Evolutionary conservation across 2,113 vertebrate species (phyloP).

Genomic region (Chamaea fasciata): DNA sequence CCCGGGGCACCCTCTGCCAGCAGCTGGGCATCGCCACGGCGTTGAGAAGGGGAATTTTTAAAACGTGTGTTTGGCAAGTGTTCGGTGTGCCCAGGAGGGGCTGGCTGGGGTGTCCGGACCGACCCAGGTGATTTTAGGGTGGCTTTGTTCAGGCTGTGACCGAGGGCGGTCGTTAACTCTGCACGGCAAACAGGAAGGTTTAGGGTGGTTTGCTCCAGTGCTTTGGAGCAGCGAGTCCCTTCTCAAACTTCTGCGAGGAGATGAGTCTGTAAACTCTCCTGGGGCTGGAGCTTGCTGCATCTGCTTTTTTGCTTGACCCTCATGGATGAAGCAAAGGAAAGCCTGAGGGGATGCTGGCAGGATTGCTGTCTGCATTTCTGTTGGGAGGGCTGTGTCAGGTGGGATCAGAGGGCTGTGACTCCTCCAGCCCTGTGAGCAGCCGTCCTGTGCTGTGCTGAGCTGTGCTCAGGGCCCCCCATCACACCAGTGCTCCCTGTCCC

Average conservation of each 20-base stretch:
- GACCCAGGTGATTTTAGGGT: background rate
- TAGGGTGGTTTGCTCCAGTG: background rate
- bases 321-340: background rate
- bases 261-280: background rate
- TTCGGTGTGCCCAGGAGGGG: fast-evolving
- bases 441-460: background rate
- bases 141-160: background rate
- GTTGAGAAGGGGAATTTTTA: fast-evolving
- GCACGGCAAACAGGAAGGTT: fast-evolving
- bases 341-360: background rate
- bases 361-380: fast-evolving
- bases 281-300: background rate
- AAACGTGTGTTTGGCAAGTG: background rate
- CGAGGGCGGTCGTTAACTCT: fast-evolving
- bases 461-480: background rate
- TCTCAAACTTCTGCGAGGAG: background rate
- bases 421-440: background rate
- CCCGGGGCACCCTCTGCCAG: background rate
- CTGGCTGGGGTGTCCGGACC: background rate
- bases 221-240: background rate
- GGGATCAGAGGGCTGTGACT: background rate
- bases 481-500: fast-evolving
- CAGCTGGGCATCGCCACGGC: background rate
- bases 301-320: background rate
- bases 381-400: background rate